Evolutionary conservation across 2,113 vertebrate species (phyloP).

Genomic region (Ailuropoda melanoleuca): DNA sequence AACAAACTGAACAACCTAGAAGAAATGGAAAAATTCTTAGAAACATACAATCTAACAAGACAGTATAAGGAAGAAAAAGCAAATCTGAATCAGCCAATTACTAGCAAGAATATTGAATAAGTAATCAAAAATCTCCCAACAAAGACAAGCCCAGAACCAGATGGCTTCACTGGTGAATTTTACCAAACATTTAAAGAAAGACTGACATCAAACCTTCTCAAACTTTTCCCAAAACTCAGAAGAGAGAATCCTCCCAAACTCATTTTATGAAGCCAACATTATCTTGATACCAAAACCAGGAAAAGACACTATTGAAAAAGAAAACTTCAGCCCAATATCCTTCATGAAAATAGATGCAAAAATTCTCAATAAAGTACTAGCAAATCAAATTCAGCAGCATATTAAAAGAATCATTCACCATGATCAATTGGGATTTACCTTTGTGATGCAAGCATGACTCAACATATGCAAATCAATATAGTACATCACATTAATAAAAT

Average conservation of each 20-base stretch:
- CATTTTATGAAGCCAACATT: neutral
- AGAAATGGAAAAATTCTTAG: neutral
- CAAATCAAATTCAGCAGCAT: neutral
- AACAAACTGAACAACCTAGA: neutral
- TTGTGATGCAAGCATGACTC: neutral
- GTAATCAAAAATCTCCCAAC: neutral
- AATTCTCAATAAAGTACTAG: neutral
- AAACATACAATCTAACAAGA: neutral
- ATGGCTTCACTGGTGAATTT: neutral
- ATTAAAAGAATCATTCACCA: neutral
- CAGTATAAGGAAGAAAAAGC: neutral
- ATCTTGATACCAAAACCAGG: neutral
- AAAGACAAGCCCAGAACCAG: neutral
- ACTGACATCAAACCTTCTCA: neutral
- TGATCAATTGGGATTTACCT: neutral
- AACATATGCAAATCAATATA: neutral
- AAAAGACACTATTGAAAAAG: neutral
- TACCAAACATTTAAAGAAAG: neutral
- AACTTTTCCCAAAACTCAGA: neutral
- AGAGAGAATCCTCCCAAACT: neutral
- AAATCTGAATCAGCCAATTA: neutral
- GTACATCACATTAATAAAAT: neutral
- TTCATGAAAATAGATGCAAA: neutral
- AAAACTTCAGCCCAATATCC: neutral
- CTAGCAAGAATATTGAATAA: neutral